Percentiles rank a stretch among this genome's conserved stretches.
Conservation (phyloP, 2,888 invertebrate genomes). For the Tuta absoluta region DNA sequence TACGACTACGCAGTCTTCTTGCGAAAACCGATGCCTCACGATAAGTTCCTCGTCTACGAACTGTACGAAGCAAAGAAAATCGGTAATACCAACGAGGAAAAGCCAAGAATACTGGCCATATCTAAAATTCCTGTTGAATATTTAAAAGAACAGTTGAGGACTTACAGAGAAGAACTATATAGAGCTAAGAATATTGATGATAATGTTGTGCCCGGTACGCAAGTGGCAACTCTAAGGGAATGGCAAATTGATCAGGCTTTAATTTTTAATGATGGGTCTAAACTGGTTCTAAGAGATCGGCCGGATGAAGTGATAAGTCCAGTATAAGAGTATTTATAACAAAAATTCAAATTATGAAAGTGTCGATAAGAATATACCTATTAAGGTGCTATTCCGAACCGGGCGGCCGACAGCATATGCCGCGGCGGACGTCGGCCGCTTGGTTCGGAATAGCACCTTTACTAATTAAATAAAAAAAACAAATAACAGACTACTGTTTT, state of each 20-base stretch:
- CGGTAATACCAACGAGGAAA: conserved; percentile 46
- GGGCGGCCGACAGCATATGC: no score
- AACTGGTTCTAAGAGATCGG: conserved; percentile 10
- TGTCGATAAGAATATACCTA: no score
- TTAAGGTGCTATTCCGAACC: no score
- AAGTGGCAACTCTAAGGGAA: conserved; percentile 64
- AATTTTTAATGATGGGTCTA: conserved; percentile 14
- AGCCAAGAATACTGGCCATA: conserved; percentile 61
- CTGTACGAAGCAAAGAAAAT: conserved; percentile 64
- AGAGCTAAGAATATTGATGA: conserved; percentile 59
- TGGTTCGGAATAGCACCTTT: no score
- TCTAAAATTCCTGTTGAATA: conserved; percentile 65
- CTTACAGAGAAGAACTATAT: conserved; percentile 57
- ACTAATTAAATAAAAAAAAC: no score
- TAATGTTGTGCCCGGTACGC: conserved; percentile 62
- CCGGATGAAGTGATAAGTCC: conserved; percentile 33
- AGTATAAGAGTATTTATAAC: neutral
- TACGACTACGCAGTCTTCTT: conserved; percentile 65
- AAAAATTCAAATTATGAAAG: no score
- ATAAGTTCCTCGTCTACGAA: conserved; percentile 61
- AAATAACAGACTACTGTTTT: no score
- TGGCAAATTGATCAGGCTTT: conserved; percentile 68
- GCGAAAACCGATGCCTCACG: conserved; percentile 57
- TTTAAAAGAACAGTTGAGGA: conserved; percentile 60
- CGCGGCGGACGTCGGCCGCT: no score